Conservation (phyloP, 2,888 invertebrate species). For the Neelides folsomi region DNA sequence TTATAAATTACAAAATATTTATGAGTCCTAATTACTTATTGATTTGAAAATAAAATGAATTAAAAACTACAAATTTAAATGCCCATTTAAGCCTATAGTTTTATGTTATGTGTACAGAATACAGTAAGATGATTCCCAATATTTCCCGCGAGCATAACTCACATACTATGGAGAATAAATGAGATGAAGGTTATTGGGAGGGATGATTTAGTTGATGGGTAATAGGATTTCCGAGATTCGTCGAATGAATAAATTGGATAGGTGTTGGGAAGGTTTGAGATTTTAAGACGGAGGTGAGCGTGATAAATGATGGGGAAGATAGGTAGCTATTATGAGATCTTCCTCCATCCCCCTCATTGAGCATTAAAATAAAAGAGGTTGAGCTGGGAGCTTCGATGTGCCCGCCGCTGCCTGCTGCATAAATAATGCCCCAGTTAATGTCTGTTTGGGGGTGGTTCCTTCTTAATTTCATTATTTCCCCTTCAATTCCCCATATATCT, state of each 20-base stretch:
- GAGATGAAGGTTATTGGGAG: too few relatives aligned
- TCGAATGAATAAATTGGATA: background rate
- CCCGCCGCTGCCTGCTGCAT: conserved; percentile 25
- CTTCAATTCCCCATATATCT: conserved; percentile 33
- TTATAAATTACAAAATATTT: too few relatives aligned
- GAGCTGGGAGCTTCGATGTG: background rate
- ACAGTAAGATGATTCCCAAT: too few relatives aligned
- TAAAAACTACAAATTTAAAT: too few relatives aligned
- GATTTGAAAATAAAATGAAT: too few relatives aligned
- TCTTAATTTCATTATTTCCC: conserved; percentile 33
- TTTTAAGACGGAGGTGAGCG: background rate
- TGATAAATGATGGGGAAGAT: background rate
- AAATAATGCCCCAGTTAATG: conserved; percentile 33
- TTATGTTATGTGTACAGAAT: too few relatives aligned
- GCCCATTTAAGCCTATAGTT: too few relatives aligned
- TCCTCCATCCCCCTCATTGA: background rate
- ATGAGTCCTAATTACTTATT: too few relatives aligned
- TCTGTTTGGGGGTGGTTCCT: conserved; percentile 30
- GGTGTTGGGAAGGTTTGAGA: background rate
- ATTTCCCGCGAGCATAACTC: too few relatives aligned
- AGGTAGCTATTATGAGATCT: conserved; percentile 5
- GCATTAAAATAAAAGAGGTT: background rate
- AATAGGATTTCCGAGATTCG: too few relatives aligned
- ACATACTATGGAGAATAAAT: too few relatives aligned
- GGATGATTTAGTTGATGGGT: too few relatives aligned